phyloP scores from a whole-genome alignment of 1,140 invertebrate species.

The Halyomorpha halys region DNA sequence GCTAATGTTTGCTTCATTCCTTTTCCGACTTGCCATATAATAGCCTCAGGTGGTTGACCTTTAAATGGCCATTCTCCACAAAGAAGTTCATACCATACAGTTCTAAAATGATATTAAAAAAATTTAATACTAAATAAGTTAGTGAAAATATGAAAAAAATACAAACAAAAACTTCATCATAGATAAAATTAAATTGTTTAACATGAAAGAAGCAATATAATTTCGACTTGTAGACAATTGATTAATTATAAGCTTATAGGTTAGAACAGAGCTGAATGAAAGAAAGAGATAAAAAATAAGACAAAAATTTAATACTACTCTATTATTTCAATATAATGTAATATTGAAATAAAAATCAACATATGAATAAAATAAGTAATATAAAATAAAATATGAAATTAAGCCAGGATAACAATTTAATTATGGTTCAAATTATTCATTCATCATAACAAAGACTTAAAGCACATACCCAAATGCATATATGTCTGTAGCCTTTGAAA shows the following conservation, averaged over 20 bases:
- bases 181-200: no score
- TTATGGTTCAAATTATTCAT: not conserved
- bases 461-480: constrained; percentile 86
- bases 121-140: no score
- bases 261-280: no score
- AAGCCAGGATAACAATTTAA: no score
- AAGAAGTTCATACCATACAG: constrained; percentile 96
- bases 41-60: constrained; percentile 80
- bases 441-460: not conserved
- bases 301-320: not conserved
- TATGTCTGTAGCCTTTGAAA: constrained; percentile 83
- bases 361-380: not conserved
- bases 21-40: constrained; percentile 96
- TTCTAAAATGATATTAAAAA: constrained; percentile 57
- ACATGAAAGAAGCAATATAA: no score
- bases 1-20: constrained; percentile 92
- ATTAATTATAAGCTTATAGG: no score
- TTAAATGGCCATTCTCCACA: constrained; percentile 95
- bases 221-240: no score
- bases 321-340: not conserved
- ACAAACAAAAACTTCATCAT: no score
- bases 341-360: not conserved
- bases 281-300: no score
- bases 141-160: no score
- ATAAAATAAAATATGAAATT: not conserved